Percentiles rank a stretch among this genome's conserved stretches.
These are phyloP conservation scores for Lutraria lutraria DNA, from an alignment of 2,888 invertebrate species.

Conservation along the genomic window DNA sequence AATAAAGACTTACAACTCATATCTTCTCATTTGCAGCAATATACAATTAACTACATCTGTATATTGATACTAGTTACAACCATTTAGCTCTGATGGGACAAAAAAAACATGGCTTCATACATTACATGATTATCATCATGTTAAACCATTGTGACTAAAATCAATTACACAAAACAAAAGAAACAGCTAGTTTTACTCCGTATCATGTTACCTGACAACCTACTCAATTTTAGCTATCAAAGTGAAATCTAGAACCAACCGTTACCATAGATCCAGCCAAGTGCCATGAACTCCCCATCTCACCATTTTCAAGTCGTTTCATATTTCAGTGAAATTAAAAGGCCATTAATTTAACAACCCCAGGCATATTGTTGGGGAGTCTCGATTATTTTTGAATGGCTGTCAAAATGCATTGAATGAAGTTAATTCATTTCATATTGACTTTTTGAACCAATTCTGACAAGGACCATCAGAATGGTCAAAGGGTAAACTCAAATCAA, in stretches of 20 bases:
- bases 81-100: no score
- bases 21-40: no score
- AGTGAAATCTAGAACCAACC: background rate
- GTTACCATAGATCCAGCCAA: conserved; percentile 4
- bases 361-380: background rate
- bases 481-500: no score
- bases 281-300: conserved; percentile 8
- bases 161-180: conserved; percentile 11
- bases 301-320: background rate
- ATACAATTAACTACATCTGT: no score
- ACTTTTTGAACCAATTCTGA: background rate
- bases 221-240: conserved; percentile 7
- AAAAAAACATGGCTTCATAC: no score
- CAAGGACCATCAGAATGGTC: background rate
- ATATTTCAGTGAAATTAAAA: conserved; percentile 11
- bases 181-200: background rate
- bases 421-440: background rate
- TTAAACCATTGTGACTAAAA: background rate
- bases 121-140: background rate
- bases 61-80: no score
- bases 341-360: conserved; percentile 6
- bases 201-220: background rate
- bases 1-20: no score
- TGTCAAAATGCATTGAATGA: conserved; percentile 14
- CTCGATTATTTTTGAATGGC: conserved; percentile 7